Percentiles rank a stretch among this genome's conserved stretches.
Evolutionary conservation across 2,888 invertebrate species (phyloP).

Genomic region (Cistogaster globosa): DNA sequence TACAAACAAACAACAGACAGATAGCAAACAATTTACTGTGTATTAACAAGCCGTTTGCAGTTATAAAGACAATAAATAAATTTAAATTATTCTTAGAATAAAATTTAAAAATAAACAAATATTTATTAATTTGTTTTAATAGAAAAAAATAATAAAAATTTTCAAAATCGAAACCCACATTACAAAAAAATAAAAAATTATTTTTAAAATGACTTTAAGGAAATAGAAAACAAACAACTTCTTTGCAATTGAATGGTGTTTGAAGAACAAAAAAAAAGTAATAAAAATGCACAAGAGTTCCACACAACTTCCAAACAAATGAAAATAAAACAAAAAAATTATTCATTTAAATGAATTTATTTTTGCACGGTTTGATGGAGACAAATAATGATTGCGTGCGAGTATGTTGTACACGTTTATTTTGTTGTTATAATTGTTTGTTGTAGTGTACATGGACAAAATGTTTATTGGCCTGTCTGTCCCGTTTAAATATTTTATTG

Average conservation of each 20-base stretch:
- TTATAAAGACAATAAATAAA: slow-evolving; percentile 40
- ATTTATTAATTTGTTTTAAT: slow-evolving; percentile 65
- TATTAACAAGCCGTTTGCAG: slow-evolving; percentile 58
- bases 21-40: slow-evolving; percentile 36
- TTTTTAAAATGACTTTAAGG: slow-evolving; percentile 5
- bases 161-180: slow-evolving; percentile 31
- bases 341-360: slow-evolving; percentile 60
- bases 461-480: slow-evolving; percentile 16
- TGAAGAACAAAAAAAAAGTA: not conserved
- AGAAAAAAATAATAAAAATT: slow-evolving; percentile 7
- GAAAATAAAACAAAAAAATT: slow-evolving; percentile 1
- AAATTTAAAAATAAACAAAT: slow-evolving; percentile 40
- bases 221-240: slow-evolving; percentile 17
- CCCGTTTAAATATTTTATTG: slow-evolving; percentile 1
- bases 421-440: slow-evolving; percentile 31
- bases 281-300: slow-evolving; percentile 10
- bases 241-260: slow-evolving; percentile 33
- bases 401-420: slow-evolving; percentile 64
- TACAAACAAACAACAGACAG: slow-evolving; percentile 13
- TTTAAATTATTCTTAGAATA: slow-evolving; percentile 4
- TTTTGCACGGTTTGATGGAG: slow-evolving; percentile 66
- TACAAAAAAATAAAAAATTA: not conserved
- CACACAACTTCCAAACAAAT: slow-evolving; percentile 21
- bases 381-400: slow-evolving; percentile 71
- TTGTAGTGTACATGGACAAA: slow-evolving; percentile 1